A percentile compares a stretch with the other conserved stretches of the same genome.
Evolutionary conservation across 2,888 invertebrate genomes (phyloP).

Genomic region (Apodemia zela): DNA sequence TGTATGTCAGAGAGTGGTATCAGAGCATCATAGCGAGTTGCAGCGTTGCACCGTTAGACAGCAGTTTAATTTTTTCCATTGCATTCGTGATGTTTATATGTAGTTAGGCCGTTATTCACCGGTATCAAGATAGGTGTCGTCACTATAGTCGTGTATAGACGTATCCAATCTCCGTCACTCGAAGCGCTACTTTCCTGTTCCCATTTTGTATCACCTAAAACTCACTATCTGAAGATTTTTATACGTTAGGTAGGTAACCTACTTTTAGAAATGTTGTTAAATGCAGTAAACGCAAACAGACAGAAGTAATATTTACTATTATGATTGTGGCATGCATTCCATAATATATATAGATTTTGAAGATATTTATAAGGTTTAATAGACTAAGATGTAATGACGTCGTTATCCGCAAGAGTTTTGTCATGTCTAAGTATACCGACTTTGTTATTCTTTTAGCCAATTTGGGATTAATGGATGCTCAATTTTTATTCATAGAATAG

Average conservation of each 20-base stretch:
- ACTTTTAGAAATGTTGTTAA: neutral
- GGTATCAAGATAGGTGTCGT: conserved; percentile 52
- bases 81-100: conserved; percentile 41
- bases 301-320: neutral
- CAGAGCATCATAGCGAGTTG: conserved; percentile 34
- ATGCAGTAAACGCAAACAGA: neutral
- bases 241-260: conserved; percentile 1
- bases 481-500: no score
- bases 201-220: conserved; percentile 24
- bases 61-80: conserved; percentile 56
- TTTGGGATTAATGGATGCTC: no score
- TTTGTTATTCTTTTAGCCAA: no score
- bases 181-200: conserved; percentile 44
- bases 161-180: conserved; percentile 40
- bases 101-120: conserved; percentile 62
- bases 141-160: conserved; percentile 46
- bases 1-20: conserved; percentile 33
- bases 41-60: conserved; percentile 55
- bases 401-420: no score
- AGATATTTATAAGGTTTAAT: no score
- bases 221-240: neutral
- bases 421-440: no score
- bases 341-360: neutral
- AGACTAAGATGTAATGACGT: no score
- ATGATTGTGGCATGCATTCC: neutral